Base-by-base conservation (phyloP, 2,888 invertebrate species). In the Uloborus plumipes region DNA sequence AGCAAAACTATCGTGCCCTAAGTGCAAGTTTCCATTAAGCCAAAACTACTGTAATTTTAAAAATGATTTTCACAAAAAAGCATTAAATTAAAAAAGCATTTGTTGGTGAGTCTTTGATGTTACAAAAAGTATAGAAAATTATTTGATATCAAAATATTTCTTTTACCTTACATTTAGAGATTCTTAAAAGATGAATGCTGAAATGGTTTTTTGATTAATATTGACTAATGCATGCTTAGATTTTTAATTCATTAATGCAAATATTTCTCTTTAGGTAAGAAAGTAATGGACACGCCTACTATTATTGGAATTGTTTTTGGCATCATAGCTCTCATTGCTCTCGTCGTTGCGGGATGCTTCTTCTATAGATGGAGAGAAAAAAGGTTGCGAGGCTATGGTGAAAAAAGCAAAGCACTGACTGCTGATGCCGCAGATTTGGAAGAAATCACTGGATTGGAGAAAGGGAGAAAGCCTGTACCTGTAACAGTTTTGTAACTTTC, bases 391-490 rank as follows among this genome's bases (percentile, higher is more conserved):
- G 76, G 82, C 6, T 82, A 74, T 72, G 84, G 84, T 53, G 49
- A 74, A 51, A 84, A 84, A 61, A 74, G 79, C 66, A 84, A 79
- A 71, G 84, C 84, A n/a, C 71, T 79, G 61, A 75, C 84, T 26
- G 72, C 79, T 49, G 84, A 84, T 74, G 84, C 84, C 18, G 75
- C 78, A 13, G 78, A 84, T 49, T 39, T 84, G 13, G 84, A 84
- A 50, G 84, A 84, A 79, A 79, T 84, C 20, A 47, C 75, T 22
- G 71, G 75, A 20, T 58, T 84, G 31, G 84, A 84, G 15, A 74
- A 65, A 61, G 64, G 49, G 0, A 84, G 79, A 55, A 84, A 79
- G 53, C 79, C 79, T 20, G 75, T 84, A 53, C 84, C 84, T 20
- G 84, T 84, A 26, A 84, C 84, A 18, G 78, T 79, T 74, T 67